A percentile compares a stretch with the other conserved stretches of the same genome.
These are phyloP conservation scores for Tachypleus tridentatus DNA, from an alignment of 1,140 invertebrate genomes.

Conservation along the genomic window DNA sequence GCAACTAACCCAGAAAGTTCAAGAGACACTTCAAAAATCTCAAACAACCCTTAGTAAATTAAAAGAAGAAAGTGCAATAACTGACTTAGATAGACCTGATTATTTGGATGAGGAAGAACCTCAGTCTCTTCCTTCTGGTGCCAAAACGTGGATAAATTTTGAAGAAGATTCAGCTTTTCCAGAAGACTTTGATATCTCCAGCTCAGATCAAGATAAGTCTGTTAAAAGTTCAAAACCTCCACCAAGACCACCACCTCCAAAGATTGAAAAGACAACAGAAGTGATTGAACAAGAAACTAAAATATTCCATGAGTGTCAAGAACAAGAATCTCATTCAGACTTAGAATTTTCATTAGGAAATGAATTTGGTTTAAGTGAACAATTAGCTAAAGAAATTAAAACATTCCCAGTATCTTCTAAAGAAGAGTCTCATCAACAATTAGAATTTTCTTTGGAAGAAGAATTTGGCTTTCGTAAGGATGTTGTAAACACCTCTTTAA, in stretches of 20 bases:
- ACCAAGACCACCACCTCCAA: constrained; percentile 15
- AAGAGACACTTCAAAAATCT: constrained; percentile 33
- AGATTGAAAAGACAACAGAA: not conserved
- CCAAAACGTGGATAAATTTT: constrained; percentile 6
- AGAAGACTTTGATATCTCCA: constrained; percentile 8
- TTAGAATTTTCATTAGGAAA: too few relatives aligned
- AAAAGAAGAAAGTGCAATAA: constrained; percentile 19
- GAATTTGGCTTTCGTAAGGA: constrained; percentile 27
- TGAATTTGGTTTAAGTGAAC: too few relatives aligned
- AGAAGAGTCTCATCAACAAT: too few relatives aligned
- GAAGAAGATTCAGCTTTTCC: constrained; percentile 4
- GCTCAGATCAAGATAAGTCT: constrained; percentile 6
- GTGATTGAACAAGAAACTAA: too few relatives aligned
- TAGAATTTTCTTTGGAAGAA: constrained; percentile 29
- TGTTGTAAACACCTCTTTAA: constrained; percentile 10
- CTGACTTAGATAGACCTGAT: constrained; percentile 17
- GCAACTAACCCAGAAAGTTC: constrained; percentile 35
- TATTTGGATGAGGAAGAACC: constrained; percentile 2
- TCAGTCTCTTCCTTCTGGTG: constrained; percentile 10
- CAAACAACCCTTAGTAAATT: constrained; percentile 33
- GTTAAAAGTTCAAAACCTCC: constrained; percentile 12
- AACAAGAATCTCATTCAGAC: too few relatives aligned
- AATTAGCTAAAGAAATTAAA: too few relatives aligned
- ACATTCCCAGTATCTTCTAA: too few relatives aligned
- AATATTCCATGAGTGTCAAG: too few relatives aligned